Percentiles rank a stretch among this genome's conserved stretches.
Conservation (phyloP, 1,140 invertebrate species). For the Wiebesia pumilae region DNA sequence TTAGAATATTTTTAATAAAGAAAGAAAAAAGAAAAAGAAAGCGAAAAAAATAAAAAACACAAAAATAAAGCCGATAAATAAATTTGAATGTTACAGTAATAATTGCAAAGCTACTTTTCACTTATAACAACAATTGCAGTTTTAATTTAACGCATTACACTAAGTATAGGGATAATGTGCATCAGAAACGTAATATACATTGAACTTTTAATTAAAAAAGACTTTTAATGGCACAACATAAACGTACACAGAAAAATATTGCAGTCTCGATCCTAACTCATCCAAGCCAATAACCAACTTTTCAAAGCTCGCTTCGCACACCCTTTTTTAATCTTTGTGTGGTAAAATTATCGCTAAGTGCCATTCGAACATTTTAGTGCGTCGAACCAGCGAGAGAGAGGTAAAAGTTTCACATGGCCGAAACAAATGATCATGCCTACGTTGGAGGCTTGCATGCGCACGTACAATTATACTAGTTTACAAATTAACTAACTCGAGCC, state of each 20-base stretch:
- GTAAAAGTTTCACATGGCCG: slow-evolving; percentile 52
- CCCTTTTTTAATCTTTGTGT: not conserved
- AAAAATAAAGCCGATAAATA: not conserved
- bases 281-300: slow-evolving; percentile 9
- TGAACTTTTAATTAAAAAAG: slow-evolving; percentile 49
- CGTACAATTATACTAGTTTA: slow-evolving; percentile 22
- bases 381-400: slow-evolving; percentile 38
- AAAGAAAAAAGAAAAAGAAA: no score
- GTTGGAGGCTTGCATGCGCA: slow-evolving; percentile 48
- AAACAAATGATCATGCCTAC: slow-evolving; percentile 69
- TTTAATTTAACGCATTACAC: slow-evolving; percentile 7
- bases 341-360: slow-evolving; percentile 51
- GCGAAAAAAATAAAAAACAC: not conserved
- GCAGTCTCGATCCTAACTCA: slow-evolving; percentile 39
- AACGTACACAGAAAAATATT: slow-evolving; percentile 30
- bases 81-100: not conserved
- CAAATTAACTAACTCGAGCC: slow-evolving; percentile 16
- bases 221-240: slow-evolving; percentile 37
- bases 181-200: slow-evolving; percentile 30
- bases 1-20: not conserved
- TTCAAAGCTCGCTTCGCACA: not conserved
- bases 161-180: slow-evolving; percentile 48
- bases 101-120: not conserved
- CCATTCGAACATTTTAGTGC: slow-evolving; percentile 52
- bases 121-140: slow-evolving; percentile 19